Conservation (phyloP, 2,888 invertebrate species). For the Panzeria rudis region DNA sequence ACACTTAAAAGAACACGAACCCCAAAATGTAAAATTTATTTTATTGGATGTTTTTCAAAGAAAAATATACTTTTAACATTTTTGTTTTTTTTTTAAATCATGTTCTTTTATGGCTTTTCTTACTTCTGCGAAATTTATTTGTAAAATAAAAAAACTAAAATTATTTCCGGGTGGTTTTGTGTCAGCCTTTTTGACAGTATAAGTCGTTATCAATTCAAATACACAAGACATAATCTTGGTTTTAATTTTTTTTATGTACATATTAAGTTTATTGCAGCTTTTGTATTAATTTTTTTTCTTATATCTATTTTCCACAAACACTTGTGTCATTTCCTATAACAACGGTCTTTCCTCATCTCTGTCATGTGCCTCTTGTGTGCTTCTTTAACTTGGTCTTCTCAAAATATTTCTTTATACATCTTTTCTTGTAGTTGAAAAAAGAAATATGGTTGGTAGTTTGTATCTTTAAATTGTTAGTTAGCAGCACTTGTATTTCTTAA, state of each 20-base stretch:
- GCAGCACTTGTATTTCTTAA: constrained; percentile 1
- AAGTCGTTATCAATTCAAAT: constrained; percentile 60
- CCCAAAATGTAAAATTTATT: too few relatives aligned
- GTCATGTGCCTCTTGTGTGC: background rate
- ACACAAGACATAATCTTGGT: constrained; percentile 9
- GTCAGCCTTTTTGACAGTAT: constrained; percentile 4
- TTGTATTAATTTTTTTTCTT: background rate
- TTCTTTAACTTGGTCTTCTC: constrained; percentile 7
- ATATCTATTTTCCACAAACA: constrained; percentile 1
- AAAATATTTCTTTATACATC: constrained; percentile 43
- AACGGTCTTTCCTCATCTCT: background rate
- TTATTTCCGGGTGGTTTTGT: background rate
- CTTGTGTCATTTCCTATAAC: constrained; percentile 26
- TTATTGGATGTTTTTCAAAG: too few relatives aligned
- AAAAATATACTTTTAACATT: too few relatives aligned
- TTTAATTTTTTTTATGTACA: constrained; percentile 9
- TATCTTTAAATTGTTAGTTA: background rate
- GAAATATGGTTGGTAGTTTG: background rate
- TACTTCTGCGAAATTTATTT: background rate
- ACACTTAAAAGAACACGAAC: too few relatives aligned
- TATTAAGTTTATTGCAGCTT: background rate
- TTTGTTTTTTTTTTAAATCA: too few relatives aligned
- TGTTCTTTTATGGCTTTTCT: background rate
- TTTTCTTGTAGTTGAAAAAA: constrained; percentile 8
- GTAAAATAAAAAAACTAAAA: background rate